A percentile compares a stretch with the other conserved stretches of the same genome.
These are phyloP conservation scores for Danio albolineatus DNA, from an alignment of 2,797 vertebrate species.

Conservation along the genomic window DNA sequence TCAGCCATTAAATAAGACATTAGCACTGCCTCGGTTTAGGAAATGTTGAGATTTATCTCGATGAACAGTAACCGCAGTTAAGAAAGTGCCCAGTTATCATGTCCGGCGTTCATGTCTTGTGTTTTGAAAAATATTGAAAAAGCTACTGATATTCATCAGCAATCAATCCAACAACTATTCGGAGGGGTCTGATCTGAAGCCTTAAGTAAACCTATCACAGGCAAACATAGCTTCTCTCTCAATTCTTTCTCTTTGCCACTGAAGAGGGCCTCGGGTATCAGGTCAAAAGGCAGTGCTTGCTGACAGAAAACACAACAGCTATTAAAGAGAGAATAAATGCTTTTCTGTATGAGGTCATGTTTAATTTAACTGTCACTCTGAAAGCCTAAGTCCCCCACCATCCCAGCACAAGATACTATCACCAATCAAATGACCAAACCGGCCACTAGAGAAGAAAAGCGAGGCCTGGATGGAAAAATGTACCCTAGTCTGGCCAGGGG, in stretches of 20 bases:
- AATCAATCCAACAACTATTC: conserved; percentile 11
- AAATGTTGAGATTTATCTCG: conserved; percentile 17
- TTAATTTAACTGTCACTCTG: conserved; percentile 38
- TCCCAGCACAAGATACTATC: conserved; percentile 43
- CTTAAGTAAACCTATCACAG: neutral
- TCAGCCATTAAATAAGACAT: conserved; percentile 40
- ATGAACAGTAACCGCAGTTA: conserved; percentile 25
- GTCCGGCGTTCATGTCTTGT: neutral
- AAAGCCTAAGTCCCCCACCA: no score
- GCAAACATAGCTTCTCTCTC: neutral
- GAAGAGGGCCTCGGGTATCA: conserved; percentile 14
- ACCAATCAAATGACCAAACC: conserved; percentile 43
- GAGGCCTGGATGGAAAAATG: conserved; percentile 4
- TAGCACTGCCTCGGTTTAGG: conserved; percentile 4
- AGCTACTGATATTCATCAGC: conserved; percentile 7
- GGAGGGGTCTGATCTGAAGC: neutral
- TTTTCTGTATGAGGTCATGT: conserved; percentile 52
- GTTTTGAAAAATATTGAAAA: conserved; percentile 1
- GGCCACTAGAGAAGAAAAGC: conserved; percentile 14
- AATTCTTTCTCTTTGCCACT: neutral
- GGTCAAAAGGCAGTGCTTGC: conserved; percentile 27
- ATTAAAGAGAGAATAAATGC: conserved; percentile 38
- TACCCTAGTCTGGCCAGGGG: neutral
- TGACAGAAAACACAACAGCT: conserved; percentile 38
- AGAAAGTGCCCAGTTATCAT: conserved; percentile 25